A percentile compares a stretch with the other conserved stretches of the same genome.
Conservation (phyloP, 2,113 vertebrate species). For the Toxotes jaculatrix region DNA sequence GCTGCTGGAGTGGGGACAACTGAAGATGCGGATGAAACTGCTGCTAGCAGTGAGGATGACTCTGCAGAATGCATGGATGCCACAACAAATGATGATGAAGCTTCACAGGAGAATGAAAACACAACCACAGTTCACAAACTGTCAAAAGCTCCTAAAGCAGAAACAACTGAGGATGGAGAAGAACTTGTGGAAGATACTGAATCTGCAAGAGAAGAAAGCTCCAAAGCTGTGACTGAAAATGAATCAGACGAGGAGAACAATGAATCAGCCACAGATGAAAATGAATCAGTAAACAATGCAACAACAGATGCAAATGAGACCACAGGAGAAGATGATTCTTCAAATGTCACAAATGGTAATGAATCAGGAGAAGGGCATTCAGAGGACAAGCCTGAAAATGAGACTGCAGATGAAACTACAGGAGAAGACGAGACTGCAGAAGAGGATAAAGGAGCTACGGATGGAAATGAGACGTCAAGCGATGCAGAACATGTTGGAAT, state of each 20-base stretch:
- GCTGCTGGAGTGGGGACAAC: conserved; percentile 4
- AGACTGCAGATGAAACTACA: conserved; percentile 7
- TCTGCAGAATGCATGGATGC: neutral
- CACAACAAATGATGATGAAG: conserved; percentile 40
- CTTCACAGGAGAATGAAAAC: conserved; percentile 49
- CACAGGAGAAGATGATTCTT: conserved; percentile 6
- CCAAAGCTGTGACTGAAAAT: conserved; percentile 23
- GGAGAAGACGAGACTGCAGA: conserved; percentile 22
- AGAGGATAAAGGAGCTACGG: neutral
- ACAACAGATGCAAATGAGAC: conserved; percentile 34
- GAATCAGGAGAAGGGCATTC: conserved; percentile 28
- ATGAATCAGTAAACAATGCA: neutral
- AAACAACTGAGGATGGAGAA: conserved; percentile 16
- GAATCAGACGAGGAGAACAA: conserved; percentile 41
- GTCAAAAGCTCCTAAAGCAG: conserved; percentile 5
- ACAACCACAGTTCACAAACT: neutral
- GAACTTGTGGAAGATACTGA: neutral
- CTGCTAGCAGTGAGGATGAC: conserved; percentile 22
- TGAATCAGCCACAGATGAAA: conserved; percentile 33
- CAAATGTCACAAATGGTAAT: conserved; percentile 13
- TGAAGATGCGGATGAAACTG: conserved; percentile 22
- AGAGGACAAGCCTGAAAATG: conserved; percentile 26
- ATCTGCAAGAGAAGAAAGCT: conserved; percentile 18
- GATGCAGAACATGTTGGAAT: conserved; percentile 49
- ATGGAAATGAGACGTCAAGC: conserved; percentile 8